Conservation (phyloP, 2,797 vertebrate species). For the Typhlichthys eigenmanni region DNA sequence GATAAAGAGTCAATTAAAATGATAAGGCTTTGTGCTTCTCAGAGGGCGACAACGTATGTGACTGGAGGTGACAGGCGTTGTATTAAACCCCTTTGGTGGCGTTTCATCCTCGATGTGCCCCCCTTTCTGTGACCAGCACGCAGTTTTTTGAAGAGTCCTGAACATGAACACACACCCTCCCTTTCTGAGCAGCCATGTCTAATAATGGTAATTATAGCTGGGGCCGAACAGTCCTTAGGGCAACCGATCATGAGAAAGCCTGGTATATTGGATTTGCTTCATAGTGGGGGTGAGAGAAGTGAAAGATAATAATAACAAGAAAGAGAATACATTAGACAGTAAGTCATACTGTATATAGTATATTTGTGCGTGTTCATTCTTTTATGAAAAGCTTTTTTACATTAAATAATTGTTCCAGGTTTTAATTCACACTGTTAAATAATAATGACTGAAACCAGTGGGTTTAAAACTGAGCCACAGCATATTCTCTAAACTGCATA, state of each 20-base stretch:
- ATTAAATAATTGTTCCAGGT: too few species aligned
- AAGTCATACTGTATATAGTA: constrained; percentile 23
- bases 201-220: constrained; percentile 78
- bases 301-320: constrained; percentile 49
- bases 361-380: constrained; percentile 21
- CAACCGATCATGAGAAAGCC: constrained; percentile 56
- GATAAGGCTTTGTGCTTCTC: constrained; percentile 77
- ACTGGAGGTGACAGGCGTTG: constrained; percentile 82
- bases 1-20: constrained; percentile 90
- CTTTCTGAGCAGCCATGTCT: constrained; percentile 71
- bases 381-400: background rate
- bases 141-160: constrained; percentile 45
- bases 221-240: constrained; percentile 69
- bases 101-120: constrained; percentile 47
- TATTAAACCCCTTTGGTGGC: constrained; percentile 66
- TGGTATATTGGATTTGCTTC: constrained; percentile 23
- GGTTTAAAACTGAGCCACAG: background rate
- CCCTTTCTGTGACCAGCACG: constrained; percentile 52
- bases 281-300: constrained; percentile 20
- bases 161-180: constrained; percentile 42
- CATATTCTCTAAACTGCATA: too few species aligned
- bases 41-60: constrained; percentile 78
- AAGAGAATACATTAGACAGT: constrained; percentile 41
- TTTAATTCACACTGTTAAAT: too few species aligned
- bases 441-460: background rate